phyloP scores from a whole-genome alignment of 2,888 invertebrate species.

The Noctuana brunneofusca region DNA sequence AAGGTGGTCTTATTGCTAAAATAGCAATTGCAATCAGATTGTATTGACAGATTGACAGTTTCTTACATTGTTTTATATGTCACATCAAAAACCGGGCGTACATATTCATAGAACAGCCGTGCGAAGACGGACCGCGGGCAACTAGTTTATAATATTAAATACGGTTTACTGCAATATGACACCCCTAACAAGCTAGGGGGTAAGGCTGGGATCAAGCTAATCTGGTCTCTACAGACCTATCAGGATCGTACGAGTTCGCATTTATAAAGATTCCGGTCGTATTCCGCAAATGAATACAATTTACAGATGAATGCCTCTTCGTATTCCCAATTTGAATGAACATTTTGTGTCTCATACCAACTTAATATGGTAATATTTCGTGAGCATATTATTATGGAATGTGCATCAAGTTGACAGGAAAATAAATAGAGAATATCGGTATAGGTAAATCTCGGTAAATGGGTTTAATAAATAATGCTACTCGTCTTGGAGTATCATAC shows the following conservation, averaged over 20 bases:
- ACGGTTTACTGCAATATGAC: background rate
- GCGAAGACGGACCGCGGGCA: too few relatives aligned
- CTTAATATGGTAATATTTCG: constrained; percentile 66
- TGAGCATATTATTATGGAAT: constrained; percentile 23
- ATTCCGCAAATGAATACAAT: constrained; percentile 79
- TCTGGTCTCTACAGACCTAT: constrained; percentile 50
- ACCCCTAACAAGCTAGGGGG: constrained; percentile 35
- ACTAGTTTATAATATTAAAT: background rate
- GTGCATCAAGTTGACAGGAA: background rate
- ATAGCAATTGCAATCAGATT: too few relatives aligned
- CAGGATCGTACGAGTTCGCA: constrained; percentile 59
- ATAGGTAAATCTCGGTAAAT: too few relatives aligned
- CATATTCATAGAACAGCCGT: too few relatives aligned
- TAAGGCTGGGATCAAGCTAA: constrained; percentile 46
- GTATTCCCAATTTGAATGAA: constrained; percentile 70
- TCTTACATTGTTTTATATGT: too few relatives aligned
- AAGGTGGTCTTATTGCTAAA: too few relatives aligned
- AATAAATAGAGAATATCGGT: too few relatives aligned
- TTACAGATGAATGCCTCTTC: constrained; percentile 74
- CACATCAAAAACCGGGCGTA: too few relatives aligned
- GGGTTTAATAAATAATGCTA: too few relatives aligned
- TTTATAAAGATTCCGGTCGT: constrained; percentile 78
- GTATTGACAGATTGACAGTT: too few relatives aligned
- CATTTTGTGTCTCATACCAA: constrained; percentile 58
- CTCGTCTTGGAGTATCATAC: too few relatives aligned